Base-by-base conservation (phyloP, 2,888 invertebrate species). In the Drosophila prostipennis region DNA sequence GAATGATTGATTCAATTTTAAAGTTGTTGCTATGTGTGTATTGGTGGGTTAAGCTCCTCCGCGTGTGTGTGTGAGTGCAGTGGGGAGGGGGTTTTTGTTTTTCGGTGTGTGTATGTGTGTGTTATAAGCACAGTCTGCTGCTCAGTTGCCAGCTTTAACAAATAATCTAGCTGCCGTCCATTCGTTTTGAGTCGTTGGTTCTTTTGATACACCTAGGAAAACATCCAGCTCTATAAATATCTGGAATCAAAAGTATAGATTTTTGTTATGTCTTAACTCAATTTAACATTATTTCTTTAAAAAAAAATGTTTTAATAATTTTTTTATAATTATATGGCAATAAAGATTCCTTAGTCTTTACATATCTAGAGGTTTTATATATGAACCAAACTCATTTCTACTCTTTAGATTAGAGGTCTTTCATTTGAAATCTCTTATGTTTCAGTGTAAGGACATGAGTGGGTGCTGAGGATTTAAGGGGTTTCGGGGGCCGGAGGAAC, bases 1-100 rank as follows among this genome's bases (percentile, higher is more conserved):
- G 87, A 90, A 90, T 90, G 90, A 90, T 90, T 90, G 90, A 90
- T 90, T 90, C 90, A 89, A 90, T 87, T 90, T 90, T 90, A 89
- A 90, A 90, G 87, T 87, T 90, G 73, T 78, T 51, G 72, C 54
- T 74, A 49, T 49, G 52, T 67, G 60, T 60, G 58, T 58, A 58
- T 58, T 57, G 57, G 57, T 57, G 57, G 57, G 57, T 39, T 58
- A 57, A 58, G 57, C 57, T 58, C 29, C 11, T 40, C 5, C n/a
- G 54, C 39, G 53, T 55, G 48, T 67, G 42, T 64, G 57, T 57
- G 49, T 59, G 45, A 63, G 49, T 43, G 55, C 29, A 16, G 19
- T 29, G 19, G 37, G 19, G 0, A 26, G 36, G 43, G 65, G 60
- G 42, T 70, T 42, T 74, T 55, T 67, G 70, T 83, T 29, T 48